A percentile compares a stretch with the other conserved stretches of the same genome.
These are phyloP conservation scores for Bufo bufo DNA, from an alignment of 2,113 vertebrate genomes.

Conservation along the genomic window DNA sequence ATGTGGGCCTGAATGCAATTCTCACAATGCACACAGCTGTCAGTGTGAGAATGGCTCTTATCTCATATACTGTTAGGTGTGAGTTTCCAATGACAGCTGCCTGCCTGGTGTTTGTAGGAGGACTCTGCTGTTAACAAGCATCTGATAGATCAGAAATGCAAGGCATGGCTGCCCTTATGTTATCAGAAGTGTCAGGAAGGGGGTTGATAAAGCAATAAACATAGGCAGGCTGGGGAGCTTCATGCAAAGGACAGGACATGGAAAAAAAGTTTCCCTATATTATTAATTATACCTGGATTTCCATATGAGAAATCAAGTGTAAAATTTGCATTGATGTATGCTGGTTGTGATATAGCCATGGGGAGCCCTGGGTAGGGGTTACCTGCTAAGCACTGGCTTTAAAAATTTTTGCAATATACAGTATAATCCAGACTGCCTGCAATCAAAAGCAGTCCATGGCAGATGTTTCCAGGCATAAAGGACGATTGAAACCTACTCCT, in stretches of 20 bases:
- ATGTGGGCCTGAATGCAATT: too few species aligned
- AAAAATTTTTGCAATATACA: too few species aligned
- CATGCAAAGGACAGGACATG: neutral
- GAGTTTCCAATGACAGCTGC: neutral
- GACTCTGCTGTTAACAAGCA: neutral
- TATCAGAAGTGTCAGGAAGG: constrained; percentile 3
- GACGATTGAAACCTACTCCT: too few species aligned
- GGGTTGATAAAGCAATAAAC: neutral
- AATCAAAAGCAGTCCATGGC: too few species aligned
- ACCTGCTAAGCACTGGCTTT: neutral
- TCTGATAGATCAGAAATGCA: neutral
- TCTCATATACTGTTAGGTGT: neutral
- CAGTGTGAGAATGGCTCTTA: neutral
- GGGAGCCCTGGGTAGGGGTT: neutral
- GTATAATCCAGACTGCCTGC: too few species aligned
- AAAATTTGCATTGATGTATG: neutral
- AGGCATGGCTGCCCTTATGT: neutral
- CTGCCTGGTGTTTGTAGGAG: neutral
- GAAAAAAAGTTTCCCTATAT: neutral
- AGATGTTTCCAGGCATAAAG: too few species aligned
- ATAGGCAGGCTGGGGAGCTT: neutral
- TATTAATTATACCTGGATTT: neutral
- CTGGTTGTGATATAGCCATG: neutral
- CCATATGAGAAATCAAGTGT: neutral
- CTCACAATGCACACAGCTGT: neutral